These are phyloP conservation scores for Smutsia temminckii DNA, from an alignment of 2,797 vertebrate species.

Conservation along the genomic window DNA sequence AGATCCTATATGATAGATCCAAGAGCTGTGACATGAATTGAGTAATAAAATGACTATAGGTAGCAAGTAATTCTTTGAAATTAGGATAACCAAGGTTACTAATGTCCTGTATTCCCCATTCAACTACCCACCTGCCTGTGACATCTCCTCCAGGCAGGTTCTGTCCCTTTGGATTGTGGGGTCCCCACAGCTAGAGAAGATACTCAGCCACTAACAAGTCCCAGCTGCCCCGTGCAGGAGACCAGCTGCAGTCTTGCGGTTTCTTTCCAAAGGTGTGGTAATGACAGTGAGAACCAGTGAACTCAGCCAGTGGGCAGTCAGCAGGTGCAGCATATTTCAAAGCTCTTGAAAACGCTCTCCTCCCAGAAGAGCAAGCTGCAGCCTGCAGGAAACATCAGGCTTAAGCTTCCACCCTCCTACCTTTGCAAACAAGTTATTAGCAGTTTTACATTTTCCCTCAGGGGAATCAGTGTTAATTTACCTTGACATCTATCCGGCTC, in stretches of 20 bases:
- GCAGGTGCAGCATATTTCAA: constrained; percentile 26
- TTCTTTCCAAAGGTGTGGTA: neutral
- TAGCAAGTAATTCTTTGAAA: neutral
- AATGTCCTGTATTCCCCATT: rapidly evolving
- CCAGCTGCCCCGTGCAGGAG: neutral
- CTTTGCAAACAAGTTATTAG: constrained; percentile 74
- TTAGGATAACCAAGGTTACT: neutral
- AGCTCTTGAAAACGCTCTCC: neutral
- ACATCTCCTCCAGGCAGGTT: neutral
- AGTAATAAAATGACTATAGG: neutral
- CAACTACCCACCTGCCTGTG: neutral
- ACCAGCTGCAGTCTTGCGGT: neutral
- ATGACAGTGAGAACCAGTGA: neutral
- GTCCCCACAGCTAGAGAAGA: neutral
- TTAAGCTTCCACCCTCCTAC: constrained; percentile 4
- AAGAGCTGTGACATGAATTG: neutral
- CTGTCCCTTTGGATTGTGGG: neutral
- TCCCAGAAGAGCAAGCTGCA: constrained; percentile 31
- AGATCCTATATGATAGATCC: neutral
- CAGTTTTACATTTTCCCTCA: constrained; percentile 63
- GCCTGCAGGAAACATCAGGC: constrained; percentile 32
- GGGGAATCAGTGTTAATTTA: constrained; percentile 54
- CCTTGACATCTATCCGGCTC: constrained; percentile 45
- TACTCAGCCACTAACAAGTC: neutral
- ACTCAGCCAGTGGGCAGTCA: neutral